These are phyloP conservation scores for Orchesellides sinensis DNA, from an alignment of 2,888 invertebrate genomes.

Conservation along the genomic window DNA sequence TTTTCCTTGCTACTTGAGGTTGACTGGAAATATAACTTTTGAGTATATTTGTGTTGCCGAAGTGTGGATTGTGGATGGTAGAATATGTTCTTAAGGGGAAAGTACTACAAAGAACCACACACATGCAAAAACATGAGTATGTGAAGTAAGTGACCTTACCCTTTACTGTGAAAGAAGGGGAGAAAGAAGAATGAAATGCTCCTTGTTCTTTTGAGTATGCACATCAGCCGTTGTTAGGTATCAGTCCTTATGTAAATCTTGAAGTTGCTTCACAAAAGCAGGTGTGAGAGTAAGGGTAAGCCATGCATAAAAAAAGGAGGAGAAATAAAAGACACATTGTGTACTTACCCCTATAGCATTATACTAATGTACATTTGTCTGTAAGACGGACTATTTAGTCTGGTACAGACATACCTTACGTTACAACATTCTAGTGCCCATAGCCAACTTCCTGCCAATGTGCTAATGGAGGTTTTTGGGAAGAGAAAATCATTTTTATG, in stretches of 20 bases:
- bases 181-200: not conserved
- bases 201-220: not conserved
- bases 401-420: too few relatives aligned
- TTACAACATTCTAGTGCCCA: too few relatives aligned
- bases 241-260: too few relatives aligned
- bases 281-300: too few relatives aligned
- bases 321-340: too few relatives aligned
- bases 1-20: not conserved
- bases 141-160: slow-evolving; percentile 6
- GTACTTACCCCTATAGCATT: too few relatives aligned
- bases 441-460: too few relatives aligned
- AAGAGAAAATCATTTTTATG: too few relatives aligned
- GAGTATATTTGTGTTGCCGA: not conserved
- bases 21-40: not conserved
- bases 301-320: not conserved
- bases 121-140: not conserved
- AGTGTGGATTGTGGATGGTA: slow-evolving; percentile 6
- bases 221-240: not conserved
- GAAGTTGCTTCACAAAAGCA: too few relatives aligned
- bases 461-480: too few relatives aligned
- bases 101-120: not conserved
- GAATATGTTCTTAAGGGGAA: slow-evolving; percentile 22
- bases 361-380: too few relatives aligned
- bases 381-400: too few relatives aligned
- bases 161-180: not conserved